Evolutionary conservation across 2,888 invertebrate genomes (phyloP), one percentile per base, ranked within the genome.

Genomic region (Atrina japonica): DNA sequence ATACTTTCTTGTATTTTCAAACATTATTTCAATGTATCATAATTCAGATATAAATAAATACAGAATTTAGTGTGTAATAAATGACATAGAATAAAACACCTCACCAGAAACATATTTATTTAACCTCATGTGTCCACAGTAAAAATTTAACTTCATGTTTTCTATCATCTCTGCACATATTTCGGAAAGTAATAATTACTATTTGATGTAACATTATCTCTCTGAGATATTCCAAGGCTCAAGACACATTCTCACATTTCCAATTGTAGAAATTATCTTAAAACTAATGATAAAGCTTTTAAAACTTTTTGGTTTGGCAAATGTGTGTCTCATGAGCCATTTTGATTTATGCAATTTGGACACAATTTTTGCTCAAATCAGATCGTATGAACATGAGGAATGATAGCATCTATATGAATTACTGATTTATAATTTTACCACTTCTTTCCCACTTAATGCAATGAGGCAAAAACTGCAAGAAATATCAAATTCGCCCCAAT

Each of bases 351-450:
- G 5, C 35, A 11, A 35, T 11, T 35, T 35, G 35, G 35, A 35
- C 35, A 35, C 35, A 35, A 35, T 35, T 35, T 35, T 35, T 35
- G 35, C 35, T 35, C 35, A 7, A 35, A 35, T 11, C 35, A 11
- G 23, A 52, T 52, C 52, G 16, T 25, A 23, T 52, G 21, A 21
- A 18, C 21, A 52, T 7, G 11, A 21, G 21, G 25, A 25, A 25
- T 25, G 23, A 52, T 25, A 52, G 21, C 21, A 52, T 52, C 25
- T 18, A 18, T 52, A 52, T 52, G 14, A 18, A 52, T 52, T 52
- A 52, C 52, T 52, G 52, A 52, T 52, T 52, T 52, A 52, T 25
- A 23, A 25, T 52, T 52, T 52, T 52, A 5, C 25, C 21, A 25
- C 52, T 52, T 25, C 1, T 25, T 18, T 16, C 23, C 18, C 52